Conservation (phyloP, 2,888 invertebrate genomes). For the Chymomyza fuscimana region DNA sequence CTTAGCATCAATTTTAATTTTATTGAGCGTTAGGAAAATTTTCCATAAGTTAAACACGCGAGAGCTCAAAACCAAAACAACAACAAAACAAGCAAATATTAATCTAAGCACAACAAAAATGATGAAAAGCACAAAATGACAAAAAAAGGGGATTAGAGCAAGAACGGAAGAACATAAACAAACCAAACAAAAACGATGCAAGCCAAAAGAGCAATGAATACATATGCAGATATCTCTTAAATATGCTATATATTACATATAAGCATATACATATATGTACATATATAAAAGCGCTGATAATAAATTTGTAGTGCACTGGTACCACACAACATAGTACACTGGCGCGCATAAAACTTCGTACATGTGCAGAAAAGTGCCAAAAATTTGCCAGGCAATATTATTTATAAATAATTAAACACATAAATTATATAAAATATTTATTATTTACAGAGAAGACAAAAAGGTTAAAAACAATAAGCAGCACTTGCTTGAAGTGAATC, state of each 20-base stretch:
- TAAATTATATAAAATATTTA: no score
- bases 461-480: no score
- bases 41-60: conserved; percentile 65
- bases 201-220: conserved; percentile 5
- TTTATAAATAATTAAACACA: no score
- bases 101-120: conserved; percentile 37
- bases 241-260: background rate
- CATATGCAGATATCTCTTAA: conserved; percentile 3
- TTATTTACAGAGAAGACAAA: no score
- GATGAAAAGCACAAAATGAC: conserved; percentile 22
- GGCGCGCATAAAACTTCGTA: no score
- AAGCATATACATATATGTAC: background rate
- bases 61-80: conserved; percentile 24
- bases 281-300: background rate
- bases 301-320: background rate
- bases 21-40: conserved; percentile 63
- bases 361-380: background rate
- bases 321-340: no score
- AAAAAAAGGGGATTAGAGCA: conserved; percentile 35
- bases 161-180: conserved; percentile 51
- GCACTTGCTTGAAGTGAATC: no score
- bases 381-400: background rate
- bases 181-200: conserved; percentile 28
- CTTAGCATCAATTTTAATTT: conserved; percentile 60
- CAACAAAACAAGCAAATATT: conserved; percentile 7